Conservation (phyloP, 2,888 invertebrate species). For the Orthosia cruda region DNA sequence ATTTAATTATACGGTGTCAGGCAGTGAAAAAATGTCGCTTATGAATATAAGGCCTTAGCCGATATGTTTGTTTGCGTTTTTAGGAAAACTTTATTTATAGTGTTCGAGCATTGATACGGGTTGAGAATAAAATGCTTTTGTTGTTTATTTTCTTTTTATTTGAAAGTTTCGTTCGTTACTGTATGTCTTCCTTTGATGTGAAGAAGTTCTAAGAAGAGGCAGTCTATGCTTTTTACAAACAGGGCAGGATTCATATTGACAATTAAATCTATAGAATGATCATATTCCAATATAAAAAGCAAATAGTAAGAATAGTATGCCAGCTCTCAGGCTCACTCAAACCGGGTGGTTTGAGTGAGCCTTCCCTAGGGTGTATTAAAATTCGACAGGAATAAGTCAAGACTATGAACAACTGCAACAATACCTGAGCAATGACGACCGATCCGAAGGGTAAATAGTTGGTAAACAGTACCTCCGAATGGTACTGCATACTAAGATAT, state of each 20-base stretch:
- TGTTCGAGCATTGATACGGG: conserved; percentile 33
- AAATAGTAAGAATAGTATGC: too few relatives aligned
- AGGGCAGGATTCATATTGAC: too few relatives aligned
- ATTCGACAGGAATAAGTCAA: background rate
- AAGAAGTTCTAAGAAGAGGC: too few relatives aligned
- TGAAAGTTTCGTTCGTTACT: background rate
- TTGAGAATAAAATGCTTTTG: conserved; percentile 23
- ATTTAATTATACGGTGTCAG: too few relatives aligned
- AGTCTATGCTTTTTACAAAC: too few relatives aligned
- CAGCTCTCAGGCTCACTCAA: too few relatives aligned
- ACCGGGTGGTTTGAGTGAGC: too few relatives aligned
- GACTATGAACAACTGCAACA: background rate
- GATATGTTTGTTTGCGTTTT: conserved; percentile 28
- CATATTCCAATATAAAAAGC: too few relatives aligned
- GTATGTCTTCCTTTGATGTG: background rate
- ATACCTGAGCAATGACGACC: background rate
- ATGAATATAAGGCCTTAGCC: conserved; percentile 10
- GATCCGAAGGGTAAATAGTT: too few relatives aligned
- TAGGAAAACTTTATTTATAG: conserved; percentile 33
- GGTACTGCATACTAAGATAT: too few relatives aligned
- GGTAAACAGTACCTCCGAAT: too few relatives aligned
- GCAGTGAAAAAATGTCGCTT: background rate
- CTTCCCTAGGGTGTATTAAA: background rate
- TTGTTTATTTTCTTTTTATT: conserved; percentile 23
- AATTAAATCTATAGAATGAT: too few relatives aligned